Conservation (phyloP, 1,140 invertebrate genomes). For the Drosophila sturtevanti region DNA sequence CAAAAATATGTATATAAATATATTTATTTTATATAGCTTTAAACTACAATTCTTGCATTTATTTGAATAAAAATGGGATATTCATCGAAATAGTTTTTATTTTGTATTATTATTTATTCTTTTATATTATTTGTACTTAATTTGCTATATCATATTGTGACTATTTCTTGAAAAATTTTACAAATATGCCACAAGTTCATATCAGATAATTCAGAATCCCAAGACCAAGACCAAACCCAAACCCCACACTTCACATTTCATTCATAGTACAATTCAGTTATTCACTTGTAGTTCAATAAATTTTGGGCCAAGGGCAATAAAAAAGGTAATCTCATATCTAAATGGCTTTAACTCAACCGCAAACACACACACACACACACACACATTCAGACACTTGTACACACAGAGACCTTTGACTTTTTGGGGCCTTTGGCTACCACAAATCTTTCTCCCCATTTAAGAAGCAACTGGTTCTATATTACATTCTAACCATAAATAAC, state of each 20-base stretch:
- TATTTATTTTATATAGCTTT: too few relatives aligned
- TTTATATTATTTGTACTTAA: too few relatives aligned
- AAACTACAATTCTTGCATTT: too few relatives aligned
- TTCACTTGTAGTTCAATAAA: conserved; percentile 23
- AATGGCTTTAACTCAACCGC: conserved; percentile 44
- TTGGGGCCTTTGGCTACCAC: conserved; percentile 30
- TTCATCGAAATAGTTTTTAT: too few relatives aligned
- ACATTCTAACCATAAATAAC: conserved; percentile 55
- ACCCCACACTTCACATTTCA: too few relatives aligned
- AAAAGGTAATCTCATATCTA: conserved; percentile 69
- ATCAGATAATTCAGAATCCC: too few relatives aligned
- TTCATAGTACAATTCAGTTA: neutral
- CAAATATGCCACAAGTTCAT: conserved; percentile 20
- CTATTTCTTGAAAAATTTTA: neutral
- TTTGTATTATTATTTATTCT: too few relatives aligned
- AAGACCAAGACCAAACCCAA: too few relatives aligned
- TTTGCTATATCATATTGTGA: too few relatives aligned
- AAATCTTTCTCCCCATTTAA: conserved; percentile 44
- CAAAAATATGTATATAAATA: too few relatives aligned
- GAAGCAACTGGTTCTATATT: conserved; percentile 68
- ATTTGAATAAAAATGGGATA: too few relatives aligned
- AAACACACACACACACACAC: conserved; percentile 6
- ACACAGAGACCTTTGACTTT: conserved; percentile 9
- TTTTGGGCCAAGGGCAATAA: conserved; percentile 13
- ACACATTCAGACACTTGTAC: too few relatives aligned